Percentiles rank a stretch among this genome's conserved stretches.
Conservation (phyloP, 1,140 invertebrate species). For the Ruditapes philippinarum region DNA sequence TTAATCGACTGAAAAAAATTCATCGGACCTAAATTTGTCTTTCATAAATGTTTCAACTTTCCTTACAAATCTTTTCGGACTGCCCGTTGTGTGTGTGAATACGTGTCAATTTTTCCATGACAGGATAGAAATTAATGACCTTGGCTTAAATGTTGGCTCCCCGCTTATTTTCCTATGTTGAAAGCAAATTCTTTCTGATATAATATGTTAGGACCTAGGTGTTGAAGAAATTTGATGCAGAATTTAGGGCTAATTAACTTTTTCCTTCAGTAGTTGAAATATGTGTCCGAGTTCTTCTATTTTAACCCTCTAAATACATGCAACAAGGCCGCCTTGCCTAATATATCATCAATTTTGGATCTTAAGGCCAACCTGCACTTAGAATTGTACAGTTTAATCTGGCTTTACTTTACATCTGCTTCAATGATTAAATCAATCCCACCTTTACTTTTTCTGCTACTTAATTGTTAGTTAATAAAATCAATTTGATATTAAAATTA, state of each 20-base stretch:
- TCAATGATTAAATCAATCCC: too few relatives aligned
- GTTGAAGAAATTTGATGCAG: slow-evolving; percentile 3
- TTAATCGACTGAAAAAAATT: slow-evolving; percentile 27
- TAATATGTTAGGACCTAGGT: slow-evolving; percentile 14
- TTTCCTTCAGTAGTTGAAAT: background rate
- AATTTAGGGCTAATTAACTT: slow-evolving; percentile 11
- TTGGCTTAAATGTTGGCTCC: slow-evolving; percentile 8
- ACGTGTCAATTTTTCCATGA: slow-evolving; percentile 53
- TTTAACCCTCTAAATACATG: too few relatives aligned
- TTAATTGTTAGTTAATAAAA: too few relatives aligned
- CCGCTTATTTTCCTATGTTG: background rate
- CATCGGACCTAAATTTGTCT: slow-evolving; percentile 25
- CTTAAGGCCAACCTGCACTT: too few relatives aligned
- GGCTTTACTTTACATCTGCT: too few relatives aligned
- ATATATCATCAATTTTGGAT: too few relatives aligned
- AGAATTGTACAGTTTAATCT: too few relatives aligned
- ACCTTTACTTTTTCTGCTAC: too few relatives aligned
- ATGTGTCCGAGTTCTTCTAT: background rate
- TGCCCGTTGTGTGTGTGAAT: slow-evolving; percentile 38
- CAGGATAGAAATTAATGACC: slow-evolving; percentile 40
- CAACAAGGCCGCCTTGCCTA: too few relatives aligned
- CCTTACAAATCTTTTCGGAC: slow-evolving; percentile 7
- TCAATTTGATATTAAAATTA: too few relatives aligned
- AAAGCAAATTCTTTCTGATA: background rate
- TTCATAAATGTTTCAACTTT: slow-evolving; percentile 30